Evolutionary conservation across 2,113 vertebrate species (phyloP).

Genomic region (Lates calcarifer): DNA sequence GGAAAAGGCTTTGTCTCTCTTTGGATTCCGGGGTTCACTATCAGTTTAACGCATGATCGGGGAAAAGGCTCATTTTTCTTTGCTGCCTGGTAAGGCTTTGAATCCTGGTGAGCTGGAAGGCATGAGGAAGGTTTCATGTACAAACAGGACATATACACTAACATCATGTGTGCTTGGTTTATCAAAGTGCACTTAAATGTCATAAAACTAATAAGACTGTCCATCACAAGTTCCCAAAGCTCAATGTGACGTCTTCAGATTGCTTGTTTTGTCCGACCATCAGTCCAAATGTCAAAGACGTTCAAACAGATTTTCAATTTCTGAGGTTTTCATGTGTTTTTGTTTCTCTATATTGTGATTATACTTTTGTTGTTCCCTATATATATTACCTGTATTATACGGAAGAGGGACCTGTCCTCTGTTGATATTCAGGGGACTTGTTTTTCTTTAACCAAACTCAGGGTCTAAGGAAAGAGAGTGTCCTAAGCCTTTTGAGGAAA

Average conservation of each 20-base stretch:
- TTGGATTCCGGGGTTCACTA: conserved; percentile 79
- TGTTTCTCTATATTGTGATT: too few relatives aligned
- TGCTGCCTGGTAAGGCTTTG: not conserved
- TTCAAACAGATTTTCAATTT: too few relatives aligned
- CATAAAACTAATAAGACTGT: not conserved
- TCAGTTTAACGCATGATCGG: conserved; percentile 82
- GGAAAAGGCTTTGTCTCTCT: conserved; percentile 68
- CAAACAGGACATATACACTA: not conserved
- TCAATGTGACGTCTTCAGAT: not conserved
- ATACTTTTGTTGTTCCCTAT: too few relatives aligned
- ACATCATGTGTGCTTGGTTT: not conserved
- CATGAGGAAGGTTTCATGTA: not conserved
- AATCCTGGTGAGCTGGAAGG: conserved; percentile 36
- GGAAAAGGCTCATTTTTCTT: conserved; percentile 65
- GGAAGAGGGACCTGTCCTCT: too few relatives aligned
- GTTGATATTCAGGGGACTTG: too few relatives aligned
- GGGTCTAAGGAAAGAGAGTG: too few relatives aligned
- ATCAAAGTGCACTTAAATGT: not conserved
- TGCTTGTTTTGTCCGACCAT: too few relatives aligned
- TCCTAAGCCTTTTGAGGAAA: too few relatives aligned
- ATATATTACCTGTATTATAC: too few relatives aligned
- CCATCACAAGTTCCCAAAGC: not conserved
- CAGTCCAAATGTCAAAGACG: too few relatives aligned
- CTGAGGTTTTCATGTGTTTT: too few relatives aligned
- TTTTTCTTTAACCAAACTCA: too few relatives aligned